Percentiles rank a stretch among this genome's conserved stretches.
Conservation (phyloP, 2,888 invertebrate genomes). For the Diplolepis rosae region DNA sequence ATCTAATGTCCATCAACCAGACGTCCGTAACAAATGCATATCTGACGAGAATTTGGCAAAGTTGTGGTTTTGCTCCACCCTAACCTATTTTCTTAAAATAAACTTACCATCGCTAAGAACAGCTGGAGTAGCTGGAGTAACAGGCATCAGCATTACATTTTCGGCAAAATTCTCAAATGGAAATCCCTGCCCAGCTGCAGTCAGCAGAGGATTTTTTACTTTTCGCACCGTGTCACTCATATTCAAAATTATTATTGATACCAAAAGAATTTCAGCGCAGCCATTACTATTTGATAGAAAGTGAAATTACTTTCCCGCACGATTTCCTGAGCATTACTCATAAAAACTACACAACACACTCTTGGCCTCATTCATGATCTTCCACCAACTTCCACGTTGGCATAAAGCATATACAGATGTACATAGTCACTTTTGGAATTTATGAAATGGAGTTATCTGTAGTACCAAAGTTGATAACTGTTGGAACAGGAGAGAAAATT, state of each 20-base stretch:
- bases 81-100: slow-evolving; percentile 33
- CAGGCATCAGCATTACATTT: slow-evolving; percentile 83
- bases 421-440: too few species aligned
- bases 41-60: neutral
- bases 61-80: slow-evolving; percentile 47
- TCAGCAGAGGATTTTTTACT: slow-evolving; percentile 82
- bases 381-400: slow-evolving; percentile 7
- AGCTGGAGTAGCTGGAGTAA: slow-evolving; percentile 72
- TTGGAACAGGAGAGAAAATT: neutral
- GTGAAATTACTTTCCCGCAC: slow-evolving; percentile 8
- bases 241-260: slow-evolving; percentile 38
- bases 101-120: slow-evolving; percentile 68
- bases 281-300: slow-evolving; percentile 1
- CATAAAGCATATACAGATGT: too few species aligned
- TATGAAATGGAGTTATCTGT: neutral
- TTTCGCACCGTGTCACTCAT: slow-evolving; percentile 74
- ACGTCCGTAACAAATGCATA: neutral
- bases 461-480: neutral
- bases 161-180: slow-evolving; percentile 84
- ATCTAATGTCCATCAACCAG: neutral
- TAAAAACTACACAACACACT: neutral
- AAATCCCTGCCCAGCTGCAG: slow-evolving; percentile 83
- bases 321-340: neutral
- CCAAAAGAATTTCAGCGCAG: neutral
- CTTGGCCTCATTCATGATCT: neutral